A percentile compares a stretch with the other conserved stretches of the same genome.
Conservation (phyloP, 1,140 invertebrate species). For the Drosophila chauvacae region DNA sequence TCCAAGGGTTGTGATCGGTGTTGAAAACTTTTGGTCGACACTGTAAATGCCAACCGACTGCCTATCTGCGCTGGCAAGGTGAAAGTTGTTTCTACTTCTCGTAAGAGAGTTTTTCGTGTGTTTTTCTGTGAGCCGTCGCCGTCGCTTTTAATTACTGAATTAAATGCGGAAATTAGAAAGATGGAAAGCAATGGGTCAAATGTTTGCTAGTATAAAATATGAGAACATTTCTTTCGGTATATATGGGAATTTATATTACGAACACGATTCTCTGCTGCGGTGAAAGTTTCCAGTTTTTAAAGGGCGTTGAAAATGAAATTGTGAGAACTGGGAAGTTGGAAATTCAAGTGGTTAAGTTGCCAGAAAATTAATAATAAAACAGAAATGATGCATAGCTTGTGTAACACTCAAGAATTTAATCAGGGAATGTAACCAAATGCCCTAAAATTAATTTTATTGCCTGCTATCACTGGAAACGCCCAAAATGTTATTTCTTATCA, state of each 20-base stretch:
- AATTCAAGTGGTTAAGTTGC: neutral
- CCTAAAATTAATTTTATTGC: neutral
- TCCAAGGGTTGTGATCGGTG: constrained; percentile 17
- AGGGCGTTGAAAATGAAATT: constrained; percentile 48
- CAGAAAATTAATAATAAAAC: constrained; percentile 2
- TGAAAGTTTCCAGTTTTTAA: constrained; percentile 28
- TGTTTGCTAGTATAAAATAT: constrained; percentile 20
- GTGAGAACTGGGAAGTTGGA: neutral
- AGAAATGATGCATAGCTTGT: neutral
- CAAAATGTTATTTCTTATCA: constrained; percentile 15
- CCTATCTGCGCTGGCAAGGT: constrained; percentile 27
- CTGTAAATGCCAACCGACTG: constrained; percentile 20
- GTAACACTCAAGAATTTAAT: constrained; percentile 9
- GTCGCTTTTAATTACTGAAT: constrained; percentile 53
- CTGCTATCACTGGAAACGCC: constrained; percentile 2
- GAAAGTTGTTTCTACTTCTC: constrained; percentile 43
- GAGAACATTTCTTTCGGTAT: constrained; percentile 26
- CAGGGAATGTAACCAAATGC: neutral
- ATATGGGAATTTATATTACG: constrained; percentile 5
- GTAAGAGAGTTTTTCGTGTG: constrained; percentile 19
- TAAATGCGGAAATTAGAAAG: constrained; percentile 54
- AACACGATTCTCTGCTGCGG: constrained; percentile 16
- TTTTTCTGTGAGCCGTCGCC: constrained; percentile 8
- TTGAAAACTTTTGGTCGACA: constrained; percentile 41
- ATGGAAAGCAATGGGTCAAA: constrained; percentile 25